phyloP scores from a whole-genome alignment of 1,140 invertebrate genomes.

The roundworm (Caenorhabditis elegans) region WBcel235 BX284602.5:5102501-5103000 shows the following conservation, averaged over 20 bases:
- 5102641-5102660: too few species aligned
- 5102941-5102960: too few species aligned
- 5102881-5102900: too few species aligned
- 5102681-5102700: too few species aligned
- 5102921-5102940: too few species aligned
- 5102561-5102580: conserved; percentile 9
- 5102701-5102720: not conserved
- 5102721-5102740: not conserved
- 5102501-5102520: conserved; percentile 40
- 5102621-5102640: not conserved
- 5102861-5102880: too few species aligned
- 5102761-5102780: not conserved
- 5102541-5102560: conserved; percentile 18
- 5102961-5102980: too few species aligned
- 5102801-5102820: not conserved
- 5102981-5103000: too few species aligned
- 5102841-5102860: not conserved
- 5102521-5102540: conserved; percentile 27
- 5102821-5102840: not conserved
- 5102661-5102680: too few species aligned
- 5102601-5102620: not conserved
- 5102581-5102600: not conserved
- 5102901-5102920: too few species aligned
- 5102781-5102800: conserved; percentile 15
- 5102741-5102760: not conserved